Conservation (phyloP, 2,888 invertebrate genomes). For the Eucera pruinosa region DNA sequence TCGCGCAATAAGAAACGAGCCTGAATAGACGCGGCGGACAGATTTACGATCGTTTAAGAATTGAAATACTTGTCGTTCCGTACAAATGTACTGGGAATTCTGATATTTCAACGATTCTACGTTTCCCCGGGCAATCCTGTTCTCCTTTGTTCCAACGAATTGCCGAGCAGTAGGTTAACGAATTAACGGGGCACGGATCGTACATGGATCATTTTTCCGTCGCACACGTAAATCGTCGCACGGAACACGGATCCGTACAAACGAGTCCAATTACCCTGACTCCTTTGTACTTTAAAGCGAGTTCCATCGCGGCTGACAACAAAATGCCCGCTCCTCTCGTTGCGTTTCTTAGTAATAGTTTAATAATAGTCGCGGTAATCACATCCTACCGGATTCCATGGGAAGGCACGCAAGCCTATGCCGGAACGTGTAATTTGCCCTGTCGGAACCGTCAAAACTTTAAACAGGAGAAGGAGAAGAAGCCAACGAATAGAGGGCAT, state of each 20-base stretch:
- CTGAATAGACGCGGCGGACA: conserved; percentile 36
- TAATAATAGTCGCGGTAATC: conserved; percentile 52
- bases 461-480: conserved; percentile 37
- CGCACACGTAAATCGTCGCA: conserved; percentile 12
- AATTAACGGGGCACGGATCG: conserved; percentile 22
- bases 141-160: not conserved
- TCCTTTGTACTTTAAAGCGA: conserved; percentile 13
- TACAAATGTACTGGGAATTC: conserved; percentile 17
- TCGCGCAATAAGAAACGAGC: conserved; percentile 60
- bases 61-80: conserved; percentile 21
- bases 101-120: conserved; percentile 15
- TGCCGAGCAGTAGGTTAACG: not conserved
- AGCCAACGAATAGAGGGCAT: not conserved
- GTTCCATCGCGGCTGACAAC: conserved; percentile 36
- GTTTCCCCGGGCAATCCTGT: not conserved
- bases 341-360: conserved; percentile 43
- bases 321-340: conserved; percentile 6
- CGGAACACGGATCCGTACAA: conserved; percentile 5
- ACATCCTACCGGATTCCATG: conserved; percentile 44
- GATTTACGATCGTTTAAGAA: conserved; percentile 38
- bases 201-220: too few relatives aligned
- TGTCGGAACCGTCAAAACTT: conserved; percentile 61
- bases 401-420: conserved; percentile 55
- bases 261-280: conserved; percentile 32
- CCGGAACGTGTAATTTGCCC: conserved; percentile 58